These are phyloP conservation scores for Gasterosteus nipponicus DNA, from an alignment of 2,113 vertebrate species.

Conservation along the genomic window DNA sequence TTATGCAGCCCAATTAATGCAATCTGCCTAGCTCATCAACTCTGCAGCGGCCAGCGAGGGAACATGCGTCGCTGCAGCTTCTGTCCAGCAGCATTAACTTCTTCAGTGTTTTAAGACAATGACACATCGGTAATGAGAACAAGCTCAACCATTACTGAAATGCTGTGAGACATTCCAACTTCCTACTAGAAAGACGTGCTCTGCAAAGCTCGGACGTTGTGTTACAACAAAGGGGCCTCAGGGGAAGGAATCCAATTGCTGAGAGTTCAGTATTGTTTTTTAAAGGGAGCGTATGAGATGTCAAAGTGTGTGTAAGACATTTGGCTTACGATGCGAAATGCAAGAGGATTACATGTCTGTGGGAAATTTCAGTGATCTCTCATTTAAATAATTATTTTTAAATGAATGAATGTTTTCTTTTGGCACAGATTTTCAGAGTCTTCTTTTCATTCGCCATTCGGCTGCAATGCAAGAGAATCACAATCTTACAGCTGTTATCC, in stretches of 20 bases:
- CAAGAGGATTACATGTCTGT: slow-evolving; percentile 20
- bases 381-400: slow-evolving; percentile 33
- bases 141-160: slow-evolving; percentile 36
- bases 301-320: slow-evolving; percentile 9
- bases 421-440: slow-evolving; percentile 1
- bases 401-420: slow-evolving; percentile 14
- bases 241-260: slow-evolving; percentile 20
- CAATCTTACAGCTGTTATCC: slow-evolving; percentile 32
- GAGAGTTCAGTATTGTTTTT: slow-evolving; percentile 9
- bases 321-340: slow-evolving; percentile 24
- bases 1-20: slow-evolving; percentile 66
- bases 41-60: slow-evolving; percentile 43
- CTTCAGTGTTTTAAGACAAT: slow-evolving; percentile 18
- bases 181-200: slow-evolving; percentile 16
- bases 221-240: slow-evolving; percentile 25
- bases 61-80: slow-evolving; percentile 39
- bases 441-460: slow-evolving; percentile 2
- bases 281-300: slow-evolving; percentile 6
- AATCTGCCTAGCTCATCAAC: slow-evolving; percentile 69
- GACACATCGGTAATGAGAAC: slow-evolving; percentile 63
- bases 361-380: slow-evolving; percentile 5
- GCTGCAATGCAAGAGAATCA: neutral
- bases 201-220: slow-evolving; percentile 16
- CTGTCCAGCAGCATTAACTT: slow-evolving; percentile 42
- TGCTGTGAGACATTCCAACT: slow-evolving; percentile 20